Evolutionary conservation across 1,140 invertebrate species (phyloP), one percentile per base, ranked within the genome.

Genomic region (Ladona fulva): DNA sequence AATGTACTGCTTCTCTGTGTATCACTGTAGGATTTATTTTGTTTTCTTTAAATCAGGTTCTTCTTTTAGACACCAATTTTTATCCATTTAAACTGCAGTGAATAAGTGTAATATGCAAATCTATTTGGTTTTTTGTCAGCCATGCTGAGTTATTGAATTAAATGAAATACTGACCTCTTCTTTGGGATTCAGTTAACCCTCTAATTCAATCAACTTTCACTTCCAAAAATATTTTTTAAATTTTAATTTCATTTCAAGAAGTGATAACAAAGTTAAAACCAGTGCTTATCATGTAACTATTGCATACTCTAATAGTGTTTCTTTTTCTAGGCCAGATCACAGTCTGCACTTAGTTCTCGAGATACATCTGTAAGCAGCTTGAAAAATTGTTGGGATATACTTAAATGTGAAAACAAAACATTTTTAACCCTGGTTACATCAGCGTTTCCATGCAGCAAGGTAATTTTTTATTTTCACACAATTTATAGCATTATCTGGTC

Each of bases 401-500:
- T 97, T 80, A 95, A 95, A 85, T 92, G 91, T 83, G 95, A 97
- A 86, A 94, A 93, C 83, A 93, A 92, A 83, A 92, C 92, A 74
- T 98, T 97, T 84, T 88, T 96, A 6, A 95, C 95, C 29, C 87
- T 97, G 37, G 95, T 97, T 10, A 97, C 95, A 1, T 94, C 94
- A 78, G 93, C 94, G 73, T 98, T 98, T 87, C 95, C 96, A 0
- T 92, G 92, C 77, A 85, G 90, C 74, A 96, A 95, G 88, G 92
- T 93, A 82, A 78, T 80, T 82, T 24, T 16, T 29, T 8, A 14
- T 8, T 42, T 37, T 76, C 3, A 19, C 5, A 12, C 14, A 6
- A 22, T 66, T 66, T 66, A 66, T 6, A 66, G 3, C 14, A 66
- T 66, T 66, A 66, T 66, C 3, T 66, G 1, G 14, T 19, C n/a